Evolutionary conservation across 2,797 vertebrate species (phyloP).

Genomic region (Chiropotes sagulatus): DNA sequence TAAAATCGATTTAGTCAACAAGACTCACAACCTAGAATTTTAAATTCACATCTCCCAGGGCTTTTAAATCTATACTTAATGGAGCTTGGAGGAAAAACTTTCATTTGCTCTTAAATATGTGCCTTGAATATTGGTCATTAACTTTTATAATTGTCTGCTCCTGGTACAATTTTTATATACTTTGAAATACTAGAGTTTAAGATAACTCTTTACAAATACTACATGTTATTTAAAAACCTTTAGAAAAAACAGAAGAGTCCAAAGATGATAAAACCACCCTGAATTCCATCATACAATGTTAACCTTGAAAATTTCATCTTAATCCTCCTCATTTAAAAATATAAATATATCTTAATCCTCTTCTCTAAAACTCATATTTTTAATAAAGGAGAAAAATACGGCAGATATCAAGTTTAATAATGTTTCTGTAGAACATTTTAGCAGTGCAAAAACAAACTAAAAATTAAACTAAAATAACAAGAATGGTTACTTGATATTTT

Average conservation of each 20-base stretch:
- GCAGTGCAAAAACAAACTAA: neutral
- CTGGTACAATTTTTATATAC: neutral
- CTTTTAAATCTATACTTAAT: neutral
- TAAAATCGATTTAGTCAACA: constrained; percentile 14
- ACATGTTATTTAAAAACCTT: neutral
- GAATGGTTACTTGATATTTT: neutral
- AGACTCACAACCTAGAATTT: constrained; percentile 7
- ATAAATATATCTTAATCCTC: neutral
- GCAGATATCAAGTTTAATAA: neutral
- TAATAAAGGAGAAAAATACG: neutral
- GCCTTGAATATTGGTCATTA: neutral
- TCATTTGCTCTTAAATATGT: constrained; percentile 16
- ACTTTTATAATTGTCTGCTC: constrained; percentile 7
- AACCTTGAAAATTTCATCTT: neutral
- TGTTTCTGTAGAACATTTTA: neutral
- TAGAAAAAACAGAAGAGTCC: constrained; percentile 6
- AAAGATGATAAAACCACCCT: neutral
- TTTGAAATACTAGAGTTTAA: neutral
- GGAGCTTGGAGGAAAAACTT: neutral
- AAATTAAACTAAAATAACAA: neutral
- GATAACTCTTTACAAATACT: constrained; percentile 22
- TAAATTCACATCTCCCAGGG: neutral
- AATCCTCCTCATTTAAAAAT: neutral
- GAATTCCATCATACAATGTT: neutral
- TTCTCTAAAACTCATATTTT: neutral